Evolutionary conservation across 2,113 vertebrate genomes (phyloP), one percentile per base, ranked within the genome.

Genomic region (Calcarius ornatus): DNA sequence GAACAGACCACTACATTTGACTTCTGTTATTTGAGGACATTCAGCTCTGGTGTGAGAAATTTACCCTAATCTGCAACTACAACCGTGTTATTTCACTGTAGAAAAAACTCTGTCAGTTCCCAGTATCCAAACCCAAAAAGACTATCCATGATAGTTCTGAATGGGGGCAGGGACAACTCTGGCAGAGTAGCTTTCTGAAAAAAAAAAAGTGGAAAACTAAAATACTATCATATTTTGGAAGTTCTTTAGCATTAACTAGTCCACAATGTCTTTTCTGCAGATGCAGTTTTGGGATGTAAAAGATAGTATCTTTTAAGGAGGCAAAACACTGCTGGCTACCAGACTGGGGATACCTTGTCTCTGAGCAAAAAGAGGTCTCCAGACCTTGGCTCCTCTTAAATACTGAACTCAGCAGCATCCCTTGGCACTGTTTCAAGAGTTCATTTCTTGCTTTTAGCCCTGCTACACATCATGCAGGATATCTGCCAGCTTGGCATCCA

Each of bases 401-500:
- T 27, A 86, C 35, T 60, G 72, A 90, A 40, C 60, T 66, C 47
- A 10, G 76, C 15, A 90, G 64, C 71, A 88, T 51, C 60, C 71
- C 77, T 81, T 82, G 75, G 81, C 60, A n/a, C 35, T 43, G 35
- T 35, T 93, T 83, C 76, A 66, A 4, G 43, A 30, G 38, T 38
- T 95, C 33, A 38, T 50, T 86, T 72, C 90, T 90, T 31, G 9
- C 92, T 94, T 60, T 56, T 60, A 54, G 69, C n/a, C 61, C 54
- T 87, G 61, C 78, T 64, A 51, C n/a, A 40, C 92, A 86, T 69
- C 88, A 86, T 45, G 40, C 69, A 83, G 88, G 82, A 83, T 47
- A 73, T 59, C 71, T 93, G 94, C 86, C 94, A 97, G 71, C 72
- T 93, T 93, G 86, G 86, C 92, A 96, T 42, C 38, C 63, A 68